These are phyloP conservation scores for Caenorhabditis briggsae DNA, from an alignment of 1,140 invertebrate genomes.

Conservation along the genomic window DNA sequence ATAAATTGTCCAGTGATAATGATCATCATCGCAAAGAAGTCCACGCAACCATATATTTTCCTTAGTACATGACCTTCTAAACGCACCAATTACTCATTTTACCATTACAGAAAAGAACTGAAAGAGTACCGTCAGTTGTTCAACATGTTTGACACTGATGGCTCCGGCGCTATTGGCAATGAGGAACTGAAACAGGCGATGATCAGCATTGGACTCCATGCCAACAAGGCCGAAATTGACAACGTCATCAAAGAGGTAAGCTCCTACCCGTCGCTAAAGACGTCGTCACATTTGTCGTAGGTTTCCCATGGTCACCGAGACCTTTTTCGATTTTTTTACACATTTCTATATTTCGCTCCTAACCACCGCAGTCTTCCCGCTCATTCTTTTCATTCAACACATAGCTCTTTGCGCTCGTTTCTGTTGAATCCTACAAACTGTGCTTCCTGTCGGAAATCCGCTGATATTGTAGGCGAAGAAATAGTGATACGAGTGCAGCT, in stretches of 20 bases:
- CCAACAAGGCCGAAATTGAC: slow-evolving; percentile 73
- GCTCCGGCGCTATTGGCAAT: slow-evolving; percentile 75
- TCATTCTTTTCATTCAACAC: no score
- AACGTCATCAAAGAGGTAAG: slow-evolving; percentile 74
- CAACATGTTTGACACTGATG: slow-evolving; percentile 77
- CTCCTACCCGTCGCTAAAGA: not conserved
- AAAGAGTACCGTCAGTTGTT: slow-evolving; percentile 75
- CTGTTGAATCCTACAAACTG: no score
- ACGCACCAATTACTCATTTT: not conserved
- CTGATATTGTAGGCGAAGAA: not conserved
- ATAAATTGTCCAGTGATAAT: no score
- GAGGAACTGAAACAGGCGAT: slow-evolving; percentile 76
- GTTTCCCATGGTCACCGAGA: not conserved
- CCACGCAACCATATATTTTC: no score
- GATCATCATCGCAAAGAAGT: no score
- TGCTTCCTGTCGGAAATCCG: no score
- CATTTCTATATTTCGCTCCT: slow-evolving; percentile 15
- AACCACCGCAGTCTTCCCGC: not conserved
- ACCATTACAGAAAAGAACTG: slow-evolving; percentile 66
- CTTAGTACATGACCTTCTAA: not conserved
- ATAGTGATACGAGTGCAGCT: no score
- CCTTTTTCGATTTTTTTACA: not conserved
- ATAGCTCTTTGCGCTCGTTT: no score
- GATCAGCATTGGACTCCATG: slow-evolving; percentile 73
- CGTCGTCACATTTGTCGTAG: not conserved